A percentile compares a stretch with the other conserved stretches of the same genome.
These are phyloP conservation scores for Alexandromys oeconomus DNA, from an alignment of 2,797 vertebrate species.

Conservation along the genomic window DNA sequence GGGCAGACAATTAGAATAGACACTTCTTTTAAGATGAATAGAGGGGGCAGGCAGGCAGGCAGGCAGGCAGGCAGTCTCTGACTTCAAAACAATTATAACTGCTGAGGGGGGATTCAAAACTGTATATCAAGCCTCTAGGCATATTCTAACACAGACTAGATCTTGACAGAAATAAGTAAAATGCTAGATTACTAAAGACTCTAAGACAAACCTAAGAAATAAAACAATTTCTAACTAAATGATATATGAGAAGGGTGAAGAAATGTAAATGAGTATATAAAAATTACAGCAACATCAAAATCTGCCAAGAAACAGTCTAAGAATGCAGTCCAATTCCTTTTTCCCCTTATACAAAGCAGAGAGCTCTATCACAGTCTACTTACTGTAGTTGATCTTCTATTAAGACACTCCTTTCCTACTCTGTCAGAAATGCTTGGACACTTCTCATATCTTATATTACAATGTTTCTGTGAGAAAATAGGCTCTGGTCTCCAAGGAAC, in stretches of 20 bases:
- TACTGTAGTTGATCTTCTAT: not conserved
- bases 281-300: not conserved
- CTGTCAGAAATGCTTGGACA: not conserved
- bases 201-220: not conserved
- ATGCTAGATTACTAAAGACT: not conserved
- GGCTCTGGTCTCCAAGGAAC: conserved; percentile 6
- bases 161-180: conserved; percentile 26
- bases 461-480: not conserved
- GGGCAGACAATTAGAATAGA: not conserved
- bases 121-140: not conserved
- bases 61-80: not conserved
- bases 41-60: too few relatives aligned
- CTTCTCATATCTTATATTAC: not conserved
- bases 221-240: conserved; percentile 10
- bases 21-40: not conserved
- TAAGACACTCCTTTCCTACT: not conserved
- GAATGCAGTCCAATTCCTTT: not conserved
- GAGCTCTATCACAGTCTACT: not conserved
- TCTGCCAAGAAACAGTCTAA: not conserved
- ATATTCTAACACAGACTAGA: not conserved
- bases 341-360: not conserved
- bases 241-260: not conserved
- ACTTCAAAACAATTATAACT: not conserved
- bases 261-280: not conserved
- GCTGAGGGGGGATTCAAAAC: not conserved